Percentiles rank a stretch among this genome's conserved stretches.
phyloP scores from a whole-genome alignment of 1,140 invertebrate genomes.

The Agraylea sexmaculata region DNA sequence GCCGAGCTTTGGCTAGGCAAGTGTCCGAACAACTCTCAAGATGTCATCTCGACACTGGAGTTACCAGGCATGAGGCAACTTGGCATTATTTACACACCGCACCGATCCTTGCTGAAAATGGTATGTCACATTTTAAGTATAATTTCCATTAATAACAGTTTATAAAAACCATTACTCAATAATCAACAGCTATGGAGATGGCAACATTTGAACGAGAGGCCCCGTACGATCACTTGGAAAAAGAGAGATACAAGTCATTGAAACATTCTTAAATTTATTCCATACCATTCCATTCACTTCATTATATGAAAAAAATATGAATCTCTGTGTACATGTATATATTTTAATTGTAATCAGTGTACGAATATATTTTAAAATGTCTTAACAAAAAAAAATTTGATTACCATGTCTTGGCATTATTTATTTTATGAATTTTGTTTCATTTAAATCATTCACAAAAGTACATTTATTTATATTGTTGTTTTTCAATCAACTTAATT shows the following conservation, averaged over 20 bases:
- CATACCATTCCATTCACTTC: no score
- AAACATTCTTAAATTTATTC: no score
- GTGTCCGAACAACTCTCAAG: constrained; percentile 31
- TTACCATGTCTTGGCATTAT: no score
- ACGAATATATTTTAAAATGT: no score
- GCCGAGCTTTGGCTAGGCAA: constrained; percentile 28
- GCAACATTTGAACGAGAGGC: constrained; percentile 36
- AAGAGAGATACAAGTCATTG: constrained; percentile 34
- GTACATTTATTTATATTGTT: no score
- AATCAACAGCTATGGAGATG: constrained; percentile 32
- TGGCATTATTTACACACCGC: constrained; percentile 32
- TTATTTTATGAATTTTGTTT: no score
- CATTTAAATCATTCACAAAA: no score
- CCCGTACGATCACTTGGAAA: constrained; percentile 34
- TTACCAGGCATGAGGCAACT: constrained; percentile 24
- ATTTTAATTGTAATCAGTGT: no score
- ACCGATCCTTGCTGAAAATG: constrained; percentile 30
- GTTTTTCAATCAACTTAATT: no score
- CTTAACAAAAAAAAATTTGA: no score
- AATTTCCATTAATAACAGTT: background rate
- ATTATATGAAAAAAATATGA: no score
- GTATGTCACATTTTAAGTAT: constrained; percentile 20
- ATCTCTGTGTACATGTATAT: no score
- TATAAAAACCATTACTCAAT: background rate
- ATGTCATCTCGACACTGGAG: constrained; percentile 21